Evolutionary conservation across 2,113 vertebrate species (phyloP).

Genomic region (Porphyrio hochstetteri): DNA sequence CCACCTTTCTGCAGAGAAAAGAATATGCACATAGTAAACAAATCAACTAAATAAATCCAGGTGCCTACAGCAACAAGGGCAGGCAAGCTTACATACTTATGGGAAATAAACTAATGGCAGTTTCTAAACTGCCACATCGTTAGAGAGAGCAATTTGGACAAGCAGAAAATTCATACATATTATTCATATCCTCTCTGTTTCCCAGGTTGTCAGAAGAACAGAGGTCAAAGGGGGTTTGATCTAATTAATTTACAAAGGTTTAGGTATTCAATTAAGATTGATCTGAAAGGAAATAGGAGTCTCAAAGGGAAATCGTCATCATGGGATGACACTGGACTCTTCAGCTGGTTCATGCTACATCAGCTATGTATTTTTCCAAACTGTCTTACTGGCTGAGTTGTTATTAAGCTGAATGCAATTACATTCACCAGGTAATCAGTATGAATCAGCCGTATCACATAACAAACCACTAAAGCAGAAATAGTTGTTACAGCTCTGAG

Average conservation of each 20-base stretch:
- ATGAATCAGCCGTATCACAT: neutral
- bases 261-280: neutral
- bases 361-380: neutral
- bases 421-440: constrained; percentile 2
- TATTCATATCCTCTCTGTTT: neutral
- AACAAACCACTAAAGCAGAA: neutral
- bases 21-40: neutral
- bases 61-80: neutral
- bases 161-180: neutral
- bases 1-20: neutral
- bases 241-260: neutral
- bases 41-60: neutral
- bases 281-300: neutral
- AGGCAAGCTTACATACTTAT: neutral
- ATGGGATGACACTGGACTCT: neutral
- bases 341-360: neutral
- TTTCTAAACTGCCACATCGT: neutral
- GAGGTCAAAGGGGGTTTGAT: neutral
- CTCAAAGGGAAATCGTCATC: neutral
- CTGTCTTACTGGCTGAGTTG: neutral
- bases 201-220: neutral
- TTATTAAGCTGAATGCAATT: neutral
- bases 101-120: neutral
- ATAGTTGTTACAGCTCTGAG: neutral
- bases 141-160: neutral